Percentiles rank a stretch among this genome's conserved stretches.
Evolutionary conservation across 2,113 vertebrate genomes (phyloP).

Genomic region (Oriolus oriolus): DNA sequence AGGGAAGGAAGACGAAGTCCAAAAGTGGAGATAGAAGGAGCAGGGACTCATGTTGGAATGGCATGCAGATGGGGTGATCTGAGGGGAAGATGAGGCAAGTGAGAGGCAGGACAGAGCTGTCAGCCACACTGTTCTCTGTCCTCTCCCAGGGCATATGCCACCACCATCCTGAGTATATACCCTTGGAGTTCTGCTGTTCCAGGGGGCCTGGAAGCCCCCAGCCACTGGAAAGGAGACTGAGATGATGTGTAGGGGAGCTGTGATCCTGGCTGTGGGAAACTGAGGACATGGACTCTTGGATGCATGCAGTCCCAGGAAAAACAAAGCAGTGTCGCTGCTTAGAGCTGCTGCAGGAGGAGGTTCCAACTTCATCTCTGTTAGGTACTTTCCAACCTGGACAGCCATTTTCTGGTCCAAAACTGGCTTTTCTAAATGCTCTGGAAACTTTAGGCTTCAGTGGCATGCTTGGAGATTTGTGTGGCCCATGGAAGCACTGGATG

Average conservation of each 20-base stretch:
- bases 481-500: not conserved
- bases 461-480: not conserved
- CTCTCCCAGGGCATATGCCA: not conserved
- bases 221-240: not conserved
- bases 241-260: too few species aligned
- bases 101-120: not conserved
- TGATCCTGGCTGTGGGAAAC: not conserved
- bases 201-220: not conserved
- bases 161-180: too few species aligned
- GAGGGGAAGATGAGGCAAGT: not conserved
- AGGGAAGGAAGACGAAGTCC: not conserved
- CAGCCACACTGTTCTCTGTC: not conserved
- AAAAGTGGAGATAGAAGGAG: not conserved
- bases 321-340: not conserved
- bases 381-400: not conserved
- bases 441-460: not conserved
- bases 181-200: not conserved
- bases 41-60: not conserved
- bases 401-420: not conserved
- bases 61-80: not conserved
- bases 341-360: not conserved
- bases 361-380: not conserved
- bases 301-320: accelerated
- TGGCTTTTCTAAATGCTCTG: not conserved
- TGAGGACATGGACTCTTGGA: not conserved